Conservation (phyloP, 1,140 invertebrate species). For the Stenopsyche tienmushanensis region DNA sequence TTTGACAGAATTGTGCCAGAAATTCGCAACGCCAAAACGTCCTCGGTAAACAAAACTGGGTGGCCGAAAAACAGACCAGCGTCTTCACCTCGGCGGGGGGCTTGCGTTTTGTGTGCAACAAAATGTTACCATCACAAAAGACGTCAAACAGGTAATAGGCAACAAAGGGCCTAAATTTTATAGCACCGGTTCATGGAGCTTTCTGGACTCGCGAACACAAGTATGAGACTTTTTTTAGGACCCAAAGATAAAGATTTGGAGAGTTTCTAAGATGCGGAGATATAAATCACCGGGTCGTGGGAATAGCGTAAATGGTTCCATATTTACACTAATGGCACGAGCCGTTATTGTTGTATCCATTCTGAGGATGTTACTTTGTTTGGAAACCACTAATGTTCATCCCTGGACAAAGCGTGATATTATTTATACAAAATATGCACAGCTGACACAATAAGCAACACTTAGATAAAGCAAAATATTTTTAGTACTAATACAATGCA, state of each 20-base stretch:
- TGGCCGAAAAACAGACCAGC: slow-evolving; percentile 18
- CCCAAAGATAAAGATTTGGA: too few species aligned
- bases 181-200: neutral
- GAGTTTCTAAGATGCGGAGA: too few species aligned
- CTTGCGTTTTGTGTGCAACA: neutral
- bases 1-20: slow-evolving; percentile 18
- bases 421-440: too few species aligned
- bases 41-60: slow-evolving; percentile 30
- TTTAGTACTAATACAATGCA: too few species aligned
- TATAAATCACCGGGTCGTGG: slow-evolving; percentile 3
- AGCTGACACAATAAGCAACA: too few species aligned
- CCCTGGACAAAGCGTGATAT: too few species aligned
- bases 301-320: too few species aligned
- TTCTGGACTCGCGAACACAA: neutral
- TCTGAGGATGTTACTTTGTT: too few species aligned
- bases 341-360: neutral
- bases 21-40: slow-evolving; percentile 32
- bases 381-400: too few species aligned
- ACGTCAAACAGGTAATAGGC: slow-evolving; percentile 7
- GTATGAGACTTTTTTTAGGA: too few species aligned
- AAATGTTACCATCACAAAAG: neutral
- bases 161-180: neutral
- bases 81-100: slow-evolving; percentile 28
- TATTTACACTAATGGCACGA: neutral
- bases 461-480: too few species aligned